Percentiles rank a stretch among this genome's conserved stretches.
Evolutionary conservation across 2,113 vertebrate species (phyloP).

Genomic region (Corythornis cristatus): DNA sequence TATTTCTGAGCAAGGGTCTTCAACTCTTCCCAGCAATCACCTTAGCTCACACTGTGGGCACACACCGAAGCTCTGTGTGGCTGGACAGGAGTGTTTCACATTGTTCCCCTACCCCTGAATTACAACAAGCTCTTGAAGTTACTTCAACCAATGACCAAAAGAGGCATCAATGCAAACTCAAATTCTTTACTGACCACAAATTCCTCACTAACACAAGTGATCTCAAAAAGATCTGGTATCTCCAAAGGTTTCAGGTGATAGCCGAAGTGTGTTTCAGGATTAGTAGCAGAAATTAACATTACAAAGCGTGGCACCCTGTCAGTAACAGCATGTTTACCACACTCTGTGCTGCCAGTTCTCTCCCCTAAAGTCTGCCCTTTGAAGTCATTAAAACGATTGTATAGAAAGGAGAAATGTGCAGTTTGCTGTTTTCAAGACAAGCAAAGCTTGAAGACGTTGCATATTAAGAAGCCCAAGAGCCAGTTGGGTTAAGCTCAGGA

Average conservation of each 20-base stretch:
- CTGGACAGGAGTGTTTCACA: background rate
- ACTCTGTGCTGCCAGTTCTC: background rate
- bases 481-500: background rate
- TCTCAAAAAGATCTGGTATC: background rate
- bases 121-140: background rate
- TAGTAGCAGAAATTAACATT: background rate
- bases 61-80: rapidly evolving
- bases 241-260: background rate
- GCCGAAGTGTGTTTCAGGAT: background rate
- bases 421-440: background rate
- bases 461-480: background rate
- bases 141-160: background rate
- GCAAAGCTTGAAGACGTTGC: background rate
- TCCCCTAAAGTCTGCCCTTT: background rate
- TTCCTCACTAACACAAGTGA: background rate
- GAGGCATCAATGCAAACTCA: background rate
- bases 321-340: background rate
- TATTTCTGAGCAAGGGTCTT: background rate
- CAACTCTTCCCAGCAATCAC: background rate
- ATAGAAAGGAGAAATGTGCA: background rate
- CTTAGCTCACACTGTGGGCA: background rate
- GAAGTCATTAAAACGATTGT: background rate
- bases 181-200: background rate
- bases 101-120: background rate
- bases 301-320: background rate